Base-by-base conservation (phyloP, 2,888 invertebrate species). In the Pandemis corylana region DNA sequence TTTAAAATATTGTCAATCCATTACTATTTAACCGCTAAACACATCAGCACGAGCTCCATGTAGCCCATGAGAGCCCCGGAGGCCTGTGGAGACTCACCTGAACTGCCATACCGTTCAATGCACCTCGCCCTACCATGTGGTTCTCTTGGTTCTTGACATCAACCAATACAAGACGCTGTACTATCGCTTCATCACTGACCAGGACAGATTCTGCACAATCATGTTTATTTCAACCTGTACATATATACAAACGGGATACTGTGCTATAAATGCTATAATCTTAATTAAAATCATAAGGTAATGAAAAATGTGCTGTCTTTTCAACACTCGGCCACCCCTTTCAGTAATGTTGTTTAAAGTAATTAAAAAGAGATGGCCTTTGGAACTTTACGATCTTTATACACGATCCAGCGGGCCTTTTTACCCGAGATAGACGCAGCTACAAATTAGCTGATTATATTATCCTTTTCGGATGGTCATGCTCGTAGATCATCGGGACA, bases 201-300 rank as follows among this genome's bases (percentile, higher is more conserved):
- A 65, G 61, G 53, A 66, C 69, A 65, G n/a, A 65, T 64, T 64
- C 44, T 68, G 69, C 72, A 70, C 66, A 63, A 62, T 72, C 72
- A 69, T 76, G 28, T 67, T 71, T 62, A 46, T 63, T 56, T 44
- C 49, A 49, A 59, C 42, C 65, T 61, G 15, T 20, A 28, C 59
- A 62, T n/a, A 0, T 68, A 41, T 66, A 72, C 10, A 49, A 41
- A 46, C 28, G 61, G 72, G 72, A 67, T 66, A 67, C 72, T 71
- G 76, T 73, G 76, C 63, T 67, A 13, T 72, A 72, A 70, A 72
- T 73, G 76, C 63, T 67, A 13, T 72, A 72, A 70, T 67, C 73
- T 71, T 67, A 76, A 73, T 67, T 56, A 59, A 67, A 71, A 74
- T 66, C 66, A 49, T 64, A 49, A 70, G 49, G 73, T 63, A 66